Evolutionary conservation across 2,797 vertebrate species (phyloP).

Genomic region (Setipinna tenuifilis): DNA sequence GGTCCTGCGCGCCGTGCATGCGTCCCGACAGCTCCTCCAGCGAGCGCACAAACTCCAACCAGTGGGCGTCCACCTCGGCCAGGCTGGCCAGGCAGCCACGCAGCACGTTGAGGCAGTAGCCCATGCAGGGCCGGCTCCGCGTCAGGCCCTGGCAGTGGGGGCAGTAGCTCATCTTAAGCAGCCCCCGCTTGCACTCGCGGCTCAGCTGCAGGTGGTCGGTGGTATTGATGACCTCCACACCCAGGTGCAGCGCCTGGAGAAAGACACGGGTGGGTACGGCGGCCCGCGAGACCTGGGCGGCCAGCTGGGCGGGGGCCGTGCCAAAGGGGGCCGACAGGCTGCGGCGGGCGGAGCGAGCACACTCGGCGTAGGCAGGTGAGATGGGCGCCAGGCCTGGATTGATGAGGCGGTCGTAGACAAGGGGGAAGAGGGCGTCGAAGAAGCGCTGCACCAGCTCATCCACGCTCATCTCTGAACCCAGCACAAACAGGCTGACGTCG

Average conservation of each 20-base stretch:
- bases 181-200: constrained; percentile 80
- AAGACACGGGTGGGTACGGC: constrained; percentile 77
- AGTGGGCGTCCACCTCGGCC: constrained; percentile 84
- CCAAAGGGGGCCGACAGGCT: constrained; percentile 76
- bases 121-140: constrained; percentile 85
- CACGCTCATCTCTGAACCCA: constrained; percentile 79
- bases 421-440: constrained; percentile 84
- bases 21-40: constrained; percentile 80
- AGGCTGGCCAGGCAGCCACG: constrained; percentile 85
- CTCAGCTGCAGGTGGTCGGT: constrained; percentile 85
- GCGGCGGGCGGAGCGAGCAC: constrained; percentile 69
- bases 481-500: constrained; percentile 81
- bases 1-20: constrained; percentile 72
- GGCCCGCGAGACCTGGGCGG: constrained; percentile 73
- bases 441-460: constrained; percentile 82
- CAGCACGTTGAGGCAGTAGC: constrained; percentile 87
- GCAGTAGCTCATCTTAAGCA: constrained; percentile 87
- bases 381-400: constrained; percentile 70
- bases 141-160: constrained; percentile 84
- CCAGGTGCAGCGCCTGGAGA: constrained; percentile 86
- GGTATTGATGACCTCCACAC: constrained; percentile 89
- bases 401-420: constrained; percentile 81
- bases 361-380: constrained; percentile 76
- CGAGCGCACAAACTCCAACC: constrained; percentile 81
- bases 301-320: constrained; percentile 65